These are phyloP conservation scores for Bedellia somnulentella DNA, from an alignment of 2,888 invertebrate species.

Conservation along the genomic window DNA sequence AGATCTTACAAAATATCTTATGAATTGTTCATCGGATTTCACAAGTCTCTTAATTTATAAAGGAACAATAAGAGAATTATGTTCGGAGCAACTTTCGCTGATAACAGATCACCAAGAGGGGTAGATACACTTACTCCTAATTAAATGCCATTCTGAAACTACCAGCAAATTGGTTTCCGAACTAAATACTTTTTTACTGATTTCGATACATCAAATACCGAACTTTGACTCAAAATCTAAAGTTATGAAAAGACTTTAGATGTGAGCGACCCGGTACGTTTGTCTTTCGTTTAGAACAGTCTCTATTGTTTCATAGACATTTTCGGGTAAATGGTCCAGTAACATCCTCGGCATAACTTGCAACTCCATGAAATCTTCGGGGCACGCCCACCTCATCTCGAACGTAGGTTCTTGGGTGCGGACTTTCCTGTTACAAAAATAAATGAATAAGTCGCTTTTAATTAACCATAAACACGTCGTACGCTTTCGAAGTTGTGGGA, in stretches of 20 bases:
- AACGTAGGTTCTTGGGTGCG: conserved; percentile 66
- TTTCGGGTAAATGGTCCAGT: conserved; percentile 83
- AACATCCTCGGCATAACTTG: conserved; percentile 85
- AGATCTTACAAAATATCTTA: conserved; percentile 4
- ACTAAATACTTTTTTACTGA: neutral
- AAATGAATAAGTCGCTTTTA: too few species aligned
- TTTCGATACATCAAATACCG: too few species aligned
- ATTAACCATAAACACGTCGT: too few species aligned
- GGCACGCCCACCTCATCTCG: conserved; percentile 79
- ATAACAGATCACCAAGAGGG: too few species aligned
- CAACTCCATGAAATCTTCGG: conserved; percentile 80
- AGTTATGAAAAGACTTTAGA: too few species aligned
- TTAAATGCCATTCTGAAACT: neutral
- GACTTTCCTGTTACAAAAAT: conserved; percentile 59
- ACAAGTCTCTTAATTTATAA: conserved; percentile 3
- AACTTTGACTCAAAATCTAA: too few species aligned
- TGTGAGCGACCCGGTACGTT: conserved; percentile 40
- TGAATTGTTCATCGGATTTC: conserved; percentile 1
- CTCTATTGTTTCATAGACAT: conserved; percentile 70
- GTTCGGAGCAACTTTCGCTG: too few species aligned
- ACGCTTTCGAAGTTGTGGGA: too few species aligned
- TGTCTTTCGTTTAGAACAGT: conserved; percentile 61
- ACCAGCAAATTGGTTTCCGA: neutral
- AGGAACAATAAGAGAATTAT: conserved; percentile 4
- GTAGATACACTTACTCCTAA: too few species aligned